Evolutionary conservation across 2,113 vertebrate species (phyloP).

Genomic region (Burhinus bistriatus): DNA sequence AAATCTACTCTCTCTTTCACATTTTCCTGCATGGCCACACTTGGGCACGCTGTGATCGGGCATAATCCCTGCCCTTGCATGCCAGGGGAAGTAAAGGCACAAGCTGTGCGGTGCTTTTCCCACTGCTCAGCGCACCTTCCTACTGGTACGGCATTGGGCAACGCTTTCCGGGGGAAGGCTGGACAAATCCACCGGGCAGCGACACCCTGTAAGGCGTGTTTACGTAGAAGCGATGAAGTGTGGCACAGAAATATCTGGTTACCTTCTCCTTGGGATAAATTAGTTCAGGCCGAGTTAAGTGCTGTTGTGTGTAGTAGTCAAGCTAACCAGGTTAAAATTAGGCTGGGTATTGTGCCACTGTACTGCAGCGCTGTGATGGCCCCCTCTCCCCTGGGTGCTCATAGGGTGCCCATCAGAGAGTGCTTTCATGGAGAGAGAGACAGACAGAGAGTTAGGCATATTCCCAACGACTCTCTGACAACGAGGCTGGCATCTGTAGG

Average conservation of each 20-base stretch:
- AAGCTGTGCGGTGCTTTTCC: not conserved
- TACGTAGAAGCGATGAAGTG: not conserved
- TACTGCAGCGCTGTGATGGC: not conserved
- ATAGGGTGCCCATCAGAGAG: not conserved
- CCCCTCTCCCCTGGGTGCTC: not conserved
- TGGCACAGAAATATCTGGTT: not conserved
- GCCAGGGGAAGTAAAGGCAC: not conserved
- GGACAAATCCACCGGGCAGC: not conserved
- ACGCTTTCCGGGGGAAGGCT: not conserved
- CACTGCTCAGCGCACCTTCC: not conserved
- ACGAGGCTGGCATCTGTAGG: not conserved
- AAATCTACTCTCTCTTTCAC: not conserved
- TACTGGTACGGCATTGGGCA: rapidly evolving
- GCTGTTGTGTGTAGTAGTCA: not conserved
- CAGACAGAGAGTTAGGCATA: not conserved
- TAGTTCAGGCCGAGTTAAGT: not conserved
- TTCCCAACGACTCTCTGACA: not conserved
- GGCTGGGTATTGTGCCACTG: not conserved
- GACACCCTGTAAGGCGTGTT: not conserved
- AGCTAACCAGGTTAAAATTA: not conserved
- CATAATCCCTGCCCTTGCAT: not conserved
- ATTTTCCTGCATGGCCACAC: not conserved
- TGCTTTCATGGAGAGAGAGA: not conserved
- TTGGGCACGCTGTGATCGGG: rapidly evolving
- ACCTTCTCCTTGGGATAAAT: not conserved